Evolutionary conservation across 2,113 vertebrate genomes (phyloP).

Genomic region (Gasterosteus aculeatus): DNA sequence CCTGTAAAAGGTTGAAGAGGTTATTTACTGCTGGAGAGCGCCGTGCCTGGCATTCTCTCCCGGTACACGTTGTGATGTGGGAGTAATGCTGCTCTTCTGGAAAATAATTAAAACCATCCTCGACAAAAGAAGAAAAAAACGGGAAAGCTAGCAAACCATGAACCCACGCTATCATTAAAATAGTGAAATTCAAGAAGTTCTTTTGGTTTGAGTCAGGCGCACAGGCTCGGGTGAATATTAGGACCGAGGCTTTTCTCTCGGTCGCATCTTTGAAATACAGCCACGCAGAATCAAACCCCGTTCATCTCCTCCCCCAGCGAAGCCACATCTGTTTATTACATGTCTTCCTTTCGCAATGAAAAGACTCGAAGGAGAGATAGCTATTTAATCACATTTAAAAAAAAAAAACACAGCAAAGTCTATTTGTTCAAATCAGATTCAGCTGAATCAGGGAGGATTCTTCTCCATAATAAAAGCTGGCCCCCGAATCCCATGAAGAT

Average conservation of each 20-base stretch:
- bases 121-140: slow-evolving; percentile 19
- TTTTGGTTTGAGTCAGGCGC: slow-evolving; percentile 4
- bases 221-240: background rate
- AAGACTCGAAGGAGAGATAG: background rate
- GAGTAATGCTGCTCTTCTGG: slow-evolving; percentile 72
- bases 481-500: slow-evolving; percentile 17
- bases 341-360: background rate
- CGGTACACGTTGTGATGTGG: slow-evolving; percentile 77
- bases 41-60: slow-evolving; percentile 73
- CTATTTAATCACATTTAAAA: background rate
- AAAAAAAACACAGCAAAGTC: slow-evolving; percentile 6
- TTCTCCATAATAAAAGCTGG: background rate
- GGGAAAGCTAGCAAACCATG: background rate
- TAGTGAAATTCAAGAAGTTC: slow-evolving; percentile 8
- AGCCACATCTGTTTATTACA: slow-evolving; percentile 22
- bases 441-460: background rate
- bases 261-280: background rate
- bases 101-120: slow-evolving; percentile 75
- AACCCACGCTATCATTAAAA: slow-evolving; percentile 9
- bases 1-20: slow-evolving; percentile 61
- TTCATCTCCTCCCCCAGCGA: background rate
- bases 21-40: slow-evolving; percentile 70
- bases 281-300: background rate
- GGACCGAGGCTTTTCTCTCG: background rate
- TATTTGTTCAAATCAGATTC: background rate